Base-by-base conservation (phyloP, 2,113 vertebrate genomes). In the Leucoraja erinaceus region DNA sequence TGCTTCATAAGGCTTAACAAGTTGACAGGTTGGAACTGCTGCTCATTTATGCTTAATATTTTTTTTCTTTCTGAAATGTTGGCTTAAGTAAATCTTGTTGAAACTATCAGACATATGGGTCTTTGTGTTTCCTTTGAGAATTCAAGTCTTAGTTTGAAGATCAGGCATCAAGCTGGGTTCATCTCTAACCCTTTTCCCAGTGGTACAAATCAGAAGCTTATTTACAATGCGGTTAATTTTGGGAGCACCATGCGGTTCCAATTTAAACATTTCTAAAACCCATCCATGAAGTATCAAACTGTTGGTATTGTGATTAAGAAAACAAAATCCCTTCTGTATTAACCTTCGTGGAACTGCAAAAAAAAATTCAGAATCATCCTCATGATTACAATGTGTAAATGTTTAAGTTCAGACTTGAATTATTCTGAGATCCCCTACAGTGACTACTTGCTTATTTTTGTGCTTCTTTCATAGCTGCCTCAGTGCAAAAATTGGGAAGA, bases 121-220 rank as follows among this genome's bases (percentile, higher is more conserved):
- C 72, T 93, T 90, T 90, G 66, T 77, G 63, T 31, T 90, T 90
- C 72, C 93, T n/a, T 90, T 22, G 93, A 66, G 83, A 90, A 90
- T 59, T 25, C 54, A 25, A 75, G 33, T 47, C n/a, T 93, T 93
- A 22, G 28, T 76, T 93, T 93, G 38, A 93, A 90, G 84, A 93
- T 93, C 59, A 61, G 54, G 61, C 59, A 93, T 90, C 93, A 76
- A 90, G 86, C 70, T 93, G 93, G 74, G 59, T 59, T 93, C 31
- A 75, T 90, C 33, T 78, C 70, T 90, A 59, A 66, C 93, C 81
- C 75, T 90, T 59, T 56, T 56, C 68, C 70, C 72, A 74, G 22
- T n/a, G 38, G 78, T 86, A 3, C 79, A 70, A 84, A 84, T 93
- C 63, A 93, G 81, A 93, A 72, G 47, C 28, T 78, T 90, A 93